Conservation (phyloP, 2,113 vertebrate genomes). For the Callithrix jacchus region DNA sequence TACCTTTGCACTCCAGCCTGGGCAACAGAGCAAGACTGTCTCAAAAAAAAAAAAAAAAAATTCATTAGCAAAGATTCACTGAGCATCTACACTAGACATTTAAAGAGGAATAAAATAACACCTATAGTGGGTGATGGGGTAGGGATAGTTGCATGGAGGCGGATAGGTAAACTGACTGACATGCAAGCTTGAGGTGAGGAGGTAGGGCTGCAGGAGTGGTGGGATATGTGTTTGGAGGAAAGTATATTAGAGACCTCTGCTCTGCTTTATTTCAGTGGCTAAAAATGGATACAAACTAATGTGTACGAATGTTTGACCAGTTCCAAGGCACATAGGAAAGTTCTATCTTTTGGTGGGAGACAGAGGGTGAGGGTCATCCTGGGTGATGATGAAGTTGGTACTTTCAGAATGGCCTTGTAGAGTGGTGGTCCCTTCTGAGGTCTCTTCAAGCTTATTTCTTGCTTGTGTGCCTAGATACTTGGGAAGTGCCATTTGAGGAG, state of each 20-base stretch:
- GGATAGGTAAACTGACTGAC: not conserved
- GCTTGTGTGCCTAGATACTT: slow-evolving; percentile 88
- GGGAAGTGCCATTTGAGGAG: slow-evolving; percentile 99
- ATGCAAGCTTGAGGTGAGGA: not conserved
- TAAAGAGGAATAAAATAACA: not conserved
- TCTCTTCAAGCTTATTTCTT: not conserved
- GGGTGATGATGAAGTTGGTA: not conserved
- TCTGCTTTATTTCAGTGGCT: slow-evolving; percentile 22
- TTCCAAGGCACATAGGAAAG: not conserved
- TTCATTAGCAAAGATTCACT: slow-evolving; percentile 10
- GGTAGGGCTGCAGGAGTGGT: not conserved
- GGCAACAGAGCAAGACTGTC: not conserved
- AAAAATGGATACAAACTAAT: not conserved
- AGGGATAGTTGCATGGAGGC: not conserved
- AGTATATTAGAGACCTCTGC: not conserved
- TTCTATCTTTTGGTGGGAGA: not conserved
- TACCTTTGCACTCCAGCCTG: not conserved
- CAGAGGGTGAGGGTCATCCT: not conserved
- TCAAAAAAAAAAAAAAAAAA: not conserved
- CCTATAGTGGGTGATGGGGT: not conserved
- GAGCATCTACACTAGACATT: not conserved
- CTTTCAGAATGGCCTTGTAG: not conserved
- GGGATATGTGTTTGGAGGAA: not conserved
- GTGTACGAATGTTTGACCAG: not conserved
- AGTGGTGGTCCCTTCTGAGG: not conserved